Evolutionary conservation across 2,113 vertebrate genomes (phyloP).

Genomic region (Istiophorus platypterus): DNA sequence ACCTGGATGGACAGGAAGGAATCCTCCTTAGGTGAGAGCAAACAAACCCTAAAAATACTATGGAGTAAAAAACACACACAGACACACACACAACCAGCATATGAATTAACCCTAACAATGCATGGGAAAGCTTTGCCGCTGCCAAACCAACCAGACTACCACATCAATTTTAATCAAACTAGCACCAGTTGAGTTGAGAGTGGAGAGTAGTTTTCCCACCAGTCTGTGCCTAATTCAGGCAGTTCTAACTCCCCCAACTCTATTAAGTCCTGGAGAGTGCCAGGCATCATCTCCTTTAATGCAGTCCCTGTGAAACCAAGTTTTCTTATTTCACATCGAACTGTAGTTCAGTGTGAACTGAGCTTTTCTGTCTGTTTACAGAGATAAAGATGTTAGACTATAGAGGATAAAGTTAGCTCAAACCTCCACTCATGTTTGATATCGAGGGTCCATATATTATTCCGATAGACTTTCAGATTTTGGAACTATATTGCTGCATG

Average conservation of each 20-base stretch:
- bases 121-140: constrained; percentile 32
- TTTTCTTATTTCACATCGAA: constrained; percentile 51
- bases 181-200: constrained; percentile 31
- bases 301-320: constrained; percentile 51
- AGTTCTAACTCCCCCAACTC: constrained; percentile 29
- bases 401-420: constrained; percentile 4
- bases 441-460: neutral
- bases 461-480: constrained; percentile 4
- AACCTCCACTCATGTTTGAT: neutral
- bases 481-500: neutral
- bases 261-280: constrained; percentile 15
- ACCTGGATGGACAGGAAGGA: constrained; percentile 51
- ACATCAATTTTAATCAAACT: constrained; percentile 63
- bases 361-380: constrained; percentile 40
- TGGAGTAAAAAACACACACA: neutral
- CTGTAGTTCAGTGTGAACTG: neutral
- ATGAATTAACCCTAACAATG: constrained; percentile 61
- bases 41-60: constrained; percentile 33
- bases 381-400: constrained; percentile 12
- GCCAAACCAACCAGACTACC: constrained; percentile 22
- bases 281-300: constrained; percentile 44
- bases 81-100: constrained; percentile 12
- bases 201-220: constrained; percentile 48
- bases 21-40: constrained; percentile 48
- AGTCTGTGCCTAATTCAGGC: constrained; percentile 24